Percentiles rank a stretch among this genome's conserved stretches.
These are phyloP conservation scores for Drosophila mojavensis DNA, from an alignment of 1,140 invertebrate species.

Conservation along the genomic window DNA sequence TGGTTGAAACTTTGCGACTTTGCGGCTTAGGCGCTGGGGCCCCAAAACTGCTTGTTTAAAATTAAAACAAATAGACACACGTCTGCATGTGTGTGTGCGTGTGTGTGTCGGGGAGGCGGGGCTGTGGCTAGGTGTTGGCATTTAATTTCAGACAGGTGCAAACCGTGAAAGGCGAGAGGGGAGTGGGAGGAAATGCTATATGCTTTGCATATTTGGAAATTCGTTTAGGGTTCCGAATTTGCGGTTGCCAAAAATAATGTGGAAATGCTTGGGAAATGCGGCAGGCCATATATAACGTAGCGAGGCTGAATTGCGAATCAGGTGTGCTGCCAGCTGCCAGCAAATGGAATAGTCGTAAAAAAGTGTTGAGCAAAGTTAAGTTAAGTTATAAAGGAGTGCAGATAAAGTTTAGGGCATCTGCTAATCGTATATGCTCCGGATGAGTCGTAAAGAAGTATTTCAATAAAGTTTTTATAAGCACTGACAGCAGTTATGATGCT, in stretches of 20 bases:
- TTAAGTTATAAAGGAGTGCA: too few relatives aligned
- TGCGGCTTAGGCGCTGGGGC: conserved; percentile 47
- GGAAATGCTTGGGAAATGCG: conserved; percentile 18
- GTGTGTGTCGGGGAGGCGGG: not conserved
- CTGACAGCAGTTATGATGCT: too few relatives aligned
- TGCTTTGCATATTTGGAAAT: conserved; percentile 57
- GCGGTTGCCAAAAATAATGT: conserved; percentile 45
- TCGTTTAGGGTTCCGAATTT: conserved; percentile 45
- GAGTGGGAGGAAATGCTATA: conserved; percentile 46
- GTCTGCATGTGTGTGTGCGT: not conserved
- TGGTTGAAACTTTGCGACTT: conserved; percentile 69
- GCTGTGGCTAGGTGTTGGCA: conserved; percentile 52
- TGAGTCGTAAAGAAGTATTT: too few relatives aligned
- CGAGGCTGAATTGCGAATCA: not conserved
- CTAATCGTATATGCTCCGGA: too few relatives aligned
- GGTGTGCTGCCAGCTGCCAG: not conserved
- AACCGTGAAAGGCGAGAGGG: conserved; percentile 2
- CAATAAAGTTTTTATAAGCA: too few relatives aligned
- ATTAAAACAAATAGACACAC: conserved; percentile 69
- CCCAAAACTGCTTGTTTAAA: conserved; percentile 47
- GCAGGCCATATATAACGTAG: not conserved
- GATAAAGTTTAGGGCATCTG: too few relatives aligned
- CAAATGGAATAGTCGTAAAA: not conserved
- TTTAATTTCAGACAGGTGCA: conserved; percentile 69
- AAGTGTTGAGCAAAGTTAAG: too few relatives aligned